These are phyloP conservation scores for Paradoxurus hermaphroditus DNA, from an alignment of 2,113 vertebrate species.

Conservation along the genomic window DNA sequence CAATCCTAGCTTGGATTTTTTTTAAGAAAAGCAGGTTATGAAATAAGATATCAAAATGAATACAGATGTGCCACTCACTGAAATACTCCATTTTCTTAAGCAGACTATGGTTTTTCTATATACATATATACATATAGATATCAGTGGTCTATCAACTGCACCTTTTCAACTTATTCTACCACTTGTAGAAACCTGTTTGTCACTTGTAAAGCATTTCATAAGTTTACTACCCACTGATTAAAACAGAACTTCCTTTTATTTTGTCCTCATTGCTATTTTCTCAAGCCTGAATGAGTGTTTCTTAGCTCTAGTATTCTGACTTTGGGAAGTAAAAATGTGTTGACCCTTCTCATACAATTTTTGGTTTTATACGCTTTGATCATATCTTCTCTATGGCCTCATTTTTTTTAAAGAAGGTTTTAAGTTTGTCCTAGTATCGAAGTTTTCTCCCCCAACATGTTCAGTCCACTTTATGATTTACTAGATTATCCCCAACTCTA, in stretches of 20 bases:
- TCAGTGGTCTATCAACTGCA: not conserved
- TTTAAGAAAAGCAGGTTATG: not conserved
- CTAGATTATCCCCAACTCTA: not conserved
- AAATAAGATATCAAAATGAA: not conserved
- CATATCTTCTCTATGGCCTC: not conserved
- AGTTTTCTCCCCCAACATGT: not conserved
- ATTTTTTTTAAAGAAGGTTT: not conserved
- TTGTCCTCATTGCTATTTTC: slow-evolving; percentile 26
- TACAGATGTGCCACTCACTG: not conserved
- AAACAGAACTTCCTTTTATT: slow-evolving; percentile 50
- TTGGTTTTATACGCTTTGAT: slow-evolving; percentile 39
- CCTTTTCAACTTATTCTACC: not conserved
- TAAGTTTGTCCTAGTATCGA: not conserved
- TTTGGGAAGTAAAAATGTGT: slow-evolving; percentile 49
- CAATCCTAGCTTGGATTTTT: not conserved
- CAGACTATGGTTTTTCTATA: not conserved
- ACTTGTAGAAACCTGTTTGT: not conserved
- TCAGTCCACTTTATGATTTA: slow-evolving; percentile 22
- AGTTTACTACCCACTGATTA: slow-evolving; percentile 41
- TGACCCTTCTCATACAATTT: slow-evolving; percentile 4
- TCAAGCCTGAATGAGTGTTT: slow-evolving; percentile 26
- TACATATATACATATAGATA: too few relatives aligned
- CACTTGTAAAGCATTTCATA: slow-evolving; percentile 31
- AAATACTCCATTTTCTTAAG: slow-evolving; percentile 35
- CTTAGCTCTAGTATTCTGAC: slow-evolving; percentile 28